phyloP scores from a whole-genome alignment of 2,888 invertebrate species.

The Ctena decussata region DNA sequence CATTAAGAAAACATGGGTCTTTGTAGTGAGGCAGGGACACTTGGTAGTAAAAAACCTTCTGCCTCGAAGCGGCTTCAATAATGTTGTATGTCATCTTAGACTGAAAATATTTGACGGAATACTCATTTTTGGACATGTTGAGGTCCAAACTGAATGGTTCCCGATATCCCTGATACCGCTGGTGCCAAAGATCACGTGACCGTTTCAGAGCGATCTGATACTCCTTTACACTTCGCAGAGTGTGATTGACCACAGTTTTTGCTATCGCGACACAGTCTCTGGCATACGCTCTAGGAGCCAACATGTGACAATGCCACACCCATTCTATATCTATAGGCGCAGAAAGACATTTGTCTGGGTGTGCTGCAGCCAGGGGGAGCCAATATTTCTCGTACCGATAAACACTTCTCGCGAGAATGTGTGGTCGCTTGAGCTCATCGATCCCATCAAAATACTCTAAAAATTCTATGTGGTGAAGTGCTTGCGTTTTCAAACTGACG shows the following conservation, averaged over 20 bases:
- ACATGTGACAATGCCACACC: slow-evolving; percentile 88
- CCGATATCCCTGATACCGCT: slow-evolving; percentile 55
- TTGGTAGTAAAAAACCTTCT: slow-evolving; percentile 87
- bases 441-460: slow-evolving; percentile 71
- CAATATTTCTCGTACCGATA: slow-evolving; percentile 87
- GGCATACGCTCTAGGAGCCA: slow-evolving; percentile 82
- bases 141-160: slow-evolving; percentile 74
- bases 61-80: slow-evolving; percentile 86
- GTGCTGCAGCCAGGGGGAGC: slow-evolving; percentile 86
- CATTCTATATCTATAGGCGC: slow-evolving; percentile 88
- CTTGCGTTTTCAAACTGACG: slow-evolving; percentile 26
- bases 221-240: slow-evolving; percentile 75
- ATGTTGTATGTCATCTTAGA: slow-evolving; percentile 85
- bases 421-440: slow-evolving; percentile 74
- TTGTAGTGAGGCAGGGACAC: slow-evolving; percentile 88
- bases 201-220: slow-evolving; percentile 66
- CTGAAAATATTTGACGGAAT: slow-evolving; percentile 14
- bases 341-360: slow-evolving; percentile 81
- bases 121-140: slow-evolving; percentile 21
- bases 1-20: slow-evolving; percentile 85
- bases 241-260: slow-evolving; percentile 85
- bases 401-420: slow-evolving; percentile 83
- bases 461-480: slow-evolving; percentile 71
- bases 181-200: slow-evolving; percentile 71
- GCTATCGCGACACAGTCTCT: slow-evolving; percentile 78